Evolutionary conservation across 2,888 invertebrate genomes (phyloP).

Genomic region (Erebia epiphron): DNA sequence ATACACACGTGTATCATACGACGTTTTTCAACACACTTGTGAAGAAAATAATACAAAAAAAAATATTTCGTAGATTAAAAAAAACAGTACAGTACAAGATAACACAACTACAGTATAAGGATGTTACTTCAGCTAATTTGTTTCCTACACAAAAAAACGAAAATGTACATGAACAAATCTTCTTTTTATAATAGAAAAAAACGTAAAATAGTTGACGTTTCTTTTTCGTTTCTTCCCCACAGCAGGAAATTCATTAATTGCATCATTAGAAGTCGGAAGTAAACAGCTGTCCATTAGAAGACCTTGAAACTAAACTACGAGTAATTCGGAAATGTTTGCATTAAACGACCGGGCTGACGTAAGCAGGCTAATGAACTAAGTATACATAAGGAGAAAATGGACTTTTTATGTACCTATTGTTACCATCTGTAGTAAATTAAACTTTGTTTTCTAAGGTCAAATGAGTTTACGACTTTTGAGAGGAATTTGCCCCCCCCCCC

Average conservation of each 20-base stretch:
- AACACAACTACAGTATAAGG: too few relatives aligned
- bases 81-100: too few relatives aligned
- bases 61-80: too few relatives aligned
- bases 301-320: conserved; percentile 3
- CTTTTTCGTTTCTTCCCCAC: neutral
- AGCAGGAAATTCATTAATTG: neutral
- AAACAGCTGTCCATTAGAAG: neutral
- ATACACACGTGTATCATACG: too few relatives aligned
- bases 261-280: conserved; percentile 8
- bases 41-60: too few relatives aligned
- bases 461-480: neutral
- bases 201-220: too few relatives aligned
- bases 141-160: too few relatives aligned
- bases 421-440: neutral
- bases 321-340: conserved; percentile 20
- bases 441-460: neutral
- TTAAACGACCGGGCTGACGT: neutral
- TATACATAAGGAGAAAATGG: neutral
- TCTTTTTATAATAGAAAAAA: neutral
- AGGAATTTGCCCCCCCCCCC: too few relatives aligned
- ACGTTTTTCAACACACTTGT: too few relatives aligned
- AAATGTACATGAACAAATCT: too few relatives aligned
- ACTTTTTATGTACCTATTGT: conserved; percentile 3
- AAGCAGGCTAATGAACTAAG: conserved; percentile 14
- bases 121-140: too few relatives aligned